Evolutionary conservation across 2,797 vertebrate species (phyloP), one percentile per base, ranked within the genome.

Genomic region (Onychomys torridus): DNA sequence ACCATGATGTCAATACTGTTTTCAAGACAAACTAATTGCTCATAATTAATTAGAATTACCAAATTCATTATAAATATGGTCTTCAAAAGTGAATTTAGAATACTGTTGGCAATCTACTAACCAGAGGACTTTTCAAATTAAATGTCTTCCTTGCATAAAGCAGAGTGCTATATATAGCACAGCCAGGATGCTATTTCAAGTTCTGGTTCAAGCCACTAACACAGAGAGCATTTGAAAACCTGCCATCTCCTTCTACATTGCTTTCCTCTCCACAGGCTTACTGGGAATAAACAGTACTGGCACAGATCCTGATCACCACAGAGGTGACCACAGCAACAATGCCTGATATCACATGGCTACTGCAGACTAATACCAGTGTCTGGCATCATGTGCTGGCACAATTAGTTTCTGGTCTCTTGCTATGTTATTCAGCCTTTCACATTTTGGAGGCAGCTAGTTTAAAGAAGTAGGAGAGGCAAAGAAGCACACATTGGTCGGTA

Each of bases 71-170:
- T 59, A 95, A 88, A 94, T 61, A 49, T 37, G 92, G 32, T 32
- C 46, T 93, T 94, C 52, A 96, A 94, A 89, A 73, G 25, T 91
- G 76, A 82, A 84, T 96, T 93, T 93, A 94, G 82, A 96, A 87
- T 76, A 83, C 34, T 86, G 17, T 46, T 94, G 57, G 69, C 90
- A 83, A 81, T 2, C 49, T 84, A 83, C 37, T 95, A 55, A 93
- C 61, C 73, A 89, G 86, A 90, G 37, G 75, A 77, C 34, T 90
- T 71, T 91, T 90, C 27, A 90, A 90, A 79, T 94, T 94, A 95
- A 92, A 95, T 86, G n/a, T n/a, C 93, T 90, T 93, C 43, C 57
- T 93, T 17, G 43, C 83, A 43, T 57, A 76, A 82, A 77, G 34
- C 81, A 78, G 40, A 89, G 11, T 65, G 25, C 21, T 25, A 5